A percentile compares a stretch with the other conserved stretches of the same genome.
Evolutionary conservation across 2,113 vertebrate genomes (phyloP).

Genomic region (Patagioenas fasciata): DNA sequence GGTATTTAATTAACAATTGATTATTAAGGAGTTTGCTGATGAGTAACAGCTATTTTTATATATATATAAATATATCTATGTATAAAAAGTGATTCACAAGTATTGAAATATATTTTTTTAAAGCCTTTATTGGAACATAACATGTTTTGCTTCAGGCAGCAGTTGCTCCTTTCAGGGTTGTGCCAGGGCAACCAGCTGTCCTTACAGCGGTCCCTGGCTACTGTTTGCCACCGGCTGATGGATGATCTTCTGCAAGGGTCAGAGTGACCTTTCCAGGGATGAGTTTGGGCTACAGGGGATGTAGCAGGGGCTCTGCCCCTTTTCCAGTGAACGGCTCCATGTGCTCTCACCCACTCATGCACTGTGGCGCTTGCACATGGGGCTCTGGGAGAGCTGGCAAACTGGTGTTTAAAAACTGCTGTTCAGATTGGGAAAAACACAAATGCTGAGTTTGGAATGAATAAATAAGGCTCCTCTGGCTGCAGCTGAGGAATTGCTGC

Average conservation of each 20-base stretch:
- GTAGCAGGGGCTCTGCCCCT: not conserved
- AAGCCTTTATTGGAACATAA: not conserved
- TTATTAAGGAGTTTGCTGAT: not conserved
- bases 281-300: not conserved
- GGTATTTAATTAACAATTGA: slow-evolving; percentile 50
- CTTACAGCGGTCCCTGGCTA: not conserved
- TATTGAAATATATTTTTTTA: not conserved
- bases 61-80: not conserved
- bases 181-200: not conserved
- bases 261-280: too few relatives aligned
- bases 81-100: not conserved
- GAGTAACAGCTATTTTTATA: not conserved
- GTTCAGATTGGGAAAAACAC: not conserved
- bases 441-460: not conserved
- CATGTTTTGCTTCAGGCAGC: not conserved
- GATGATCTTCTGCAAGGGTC: fast-evolving
- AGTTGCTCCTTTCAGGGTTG: not conserved
- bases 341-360: not conserved
- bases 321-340: fast-evolving
- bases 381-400: fast-evolving
- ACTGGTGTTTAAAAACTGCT: not conserved
- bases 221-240: not conserved
- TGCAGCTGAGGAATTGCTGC: not conserved
- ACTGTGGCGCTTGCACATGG: fast-evolving
- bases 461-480: not conserved